A percentile compares a stretch with the other conserved stretches of the same genome.
phyloP scores from a whole-genome alignment of 2,888 invertebrate genomes.

The Pelosia muscerda region DNA sequence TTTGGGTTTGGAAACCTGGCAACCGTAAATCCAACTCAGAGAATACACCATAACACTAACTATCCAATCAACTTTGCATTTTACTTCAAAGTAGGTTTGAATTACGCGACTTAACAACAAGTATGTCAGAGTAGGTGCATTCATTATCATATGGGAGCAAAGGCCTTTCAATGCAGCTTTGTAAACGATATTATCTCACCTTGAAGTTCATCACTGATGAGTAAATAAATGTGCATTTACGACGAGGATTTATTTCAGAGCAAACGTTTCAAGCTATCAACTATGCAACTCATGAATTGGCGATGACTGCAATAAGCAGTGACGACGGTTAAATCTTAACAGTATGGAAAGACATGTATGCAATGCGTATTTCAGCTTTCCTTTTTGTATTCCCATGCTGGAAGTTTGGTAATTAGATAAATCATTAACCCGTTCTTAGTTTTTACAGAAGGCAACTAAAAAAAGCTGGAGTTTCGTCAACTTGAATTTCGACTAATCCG shows the following conservation, averaged over 20 bases:
- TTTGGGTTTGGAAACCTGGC: too few relatives aligned
- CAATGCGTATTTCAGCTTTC: not conserved
- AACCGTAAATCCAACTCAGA: too few relatives aligned
- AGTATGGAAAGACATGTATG: too few relatives aligned
- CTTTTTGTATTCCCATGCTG: not conserved
- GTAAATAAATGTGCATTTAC: slow-evolving; percentile 21
- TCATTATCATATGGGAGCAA: slow-evolving; percentile 29
- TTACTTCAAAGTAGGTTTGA: not conserved
- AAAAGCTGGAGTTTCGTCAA: too few relatives aligned
- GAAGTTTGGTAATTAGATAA: not conserved
- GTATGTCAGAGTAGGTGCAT: slow-evolving; percentile 5
- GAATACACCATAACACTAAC: too few relatives aligned
- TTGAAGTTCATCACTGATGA: slow-evolving; percentile 10
- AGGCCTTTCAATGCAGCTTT: slow-evolving; percentile 25
- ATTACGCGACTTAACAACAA: not conserved
- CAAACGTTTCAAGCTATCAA: not conserved
- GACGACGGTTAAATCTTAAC: not conserved
- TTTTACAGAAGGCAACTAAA: too few relatives aligned
- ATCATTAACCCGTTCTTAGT: too few relatives aligned
- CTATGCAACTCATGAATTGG: not conserved
- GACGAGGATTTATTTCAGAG: not conserved
- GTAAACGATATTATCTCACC: slow-evolving; percentile 12
- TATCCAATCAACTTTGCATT: not conserved
- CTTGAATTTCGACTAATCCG: too few relatives aligned
- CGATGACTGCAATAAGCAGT: not conserved